These are phyloP conservation scores for Tachina lurida DNA, from an alignment of 2,888 invertebrate genomes.

Conservation along the genomic window DNA sequence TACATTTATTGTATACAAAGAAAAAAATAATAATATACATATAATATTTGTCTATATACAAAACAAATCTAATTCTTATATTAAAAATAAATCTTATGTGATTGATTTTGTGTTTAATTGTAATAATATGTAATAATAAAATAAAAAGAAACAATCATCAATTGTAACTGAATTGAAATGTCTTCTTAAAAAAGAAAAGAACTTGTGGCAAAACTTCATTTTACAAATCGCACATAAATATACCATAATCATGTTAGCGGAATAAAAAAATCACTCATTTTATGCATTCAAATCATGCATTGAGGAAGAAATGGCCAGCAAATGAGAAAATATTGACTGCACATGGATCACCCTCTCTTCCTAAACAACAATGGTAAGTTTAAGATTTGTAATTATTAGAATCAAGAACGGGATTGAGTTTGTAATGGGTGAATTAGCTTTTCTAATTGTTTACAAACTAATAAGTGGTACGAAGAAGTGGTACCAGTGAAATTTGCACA, in stretches of 20 bases:
- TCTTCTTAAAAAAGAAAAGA: not conserved
- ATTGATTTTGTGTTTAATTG: constrained; percentile 62
- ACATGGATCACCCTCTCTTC: not conserved
- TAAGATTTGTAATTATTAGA: not conserved
- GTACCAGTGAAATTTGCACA: too few relatives aligned
- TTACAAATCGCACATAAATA: not conserved
- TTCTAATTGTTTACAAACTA: too few relatives aligned
- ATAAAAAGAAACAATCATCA: constrained; percentile 22
- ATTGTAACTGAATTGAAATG: not conserved
- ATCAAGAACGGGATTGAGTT: too few relatives aligned
- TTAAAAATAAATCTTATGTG: constrained; percentile 60
- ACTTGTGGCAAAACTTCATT: not conserved
- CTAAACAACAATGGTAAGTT: not conserved
- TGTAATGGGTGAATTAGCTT: too few relatives aligned
- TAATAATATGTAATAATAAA: constrained; percentile 36
- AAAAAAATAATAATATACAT: not conserved
- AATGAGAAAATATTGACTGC: not conserved
- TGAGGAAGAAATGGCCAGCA: not conserved
- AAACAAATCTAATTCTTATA: constrained; percentile 20
- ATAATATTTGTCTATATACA: constrained; percentile 44
- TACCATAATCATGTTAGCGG: not conserved
- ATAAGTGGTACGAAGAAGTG: too few relatives aligned
- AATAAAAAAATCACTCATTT: not conserved
- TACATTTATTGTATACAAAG: constrained; percentile 44
- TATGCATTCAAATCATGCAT: not conserved